Evolutionary conservation across 1,140 invertebrate species (phyloP).

Genomic region (Calliphora vicina): DNA sequence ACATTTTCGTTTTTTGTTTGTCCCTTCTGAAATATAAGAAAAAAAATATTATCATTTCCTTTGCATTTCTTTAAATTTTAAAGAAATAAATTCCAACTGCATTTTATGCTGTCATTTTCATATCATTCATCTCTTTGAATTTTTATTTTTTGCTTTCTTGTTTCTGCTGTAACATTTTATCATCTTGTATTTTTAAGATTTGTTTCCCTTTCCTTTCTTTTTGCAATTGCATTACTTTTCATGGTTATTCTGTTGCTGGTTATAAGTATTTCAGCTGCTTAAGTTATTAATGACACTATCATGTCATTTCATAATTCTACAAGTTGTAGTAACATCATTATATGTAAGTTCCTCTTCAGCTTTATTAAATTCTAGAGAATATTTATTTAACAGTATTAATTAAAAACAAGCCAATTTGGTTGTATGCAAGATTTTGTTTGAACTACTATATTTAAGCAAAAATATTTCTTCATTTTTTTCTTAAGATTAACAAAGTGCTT

Average conservation of each 20-base stretch:
- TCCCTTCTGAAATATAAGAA: too few relatives aligned
- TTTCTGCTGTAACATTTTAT: background rate
- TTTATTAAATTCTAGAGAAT: slow-evolving; percentile 1
- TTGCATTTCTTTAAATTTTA: too few relatives aligned
- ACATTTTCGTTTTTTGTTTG: too few relatives aligned
- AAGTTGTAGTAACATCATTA: slow-evolving; percentile 7
- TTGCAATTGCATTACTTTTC: background rate
- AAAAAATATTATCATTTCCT: too few relatives aligned
- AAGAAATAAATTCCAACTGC: background rate
- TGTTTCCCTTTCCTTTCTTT: background rate
- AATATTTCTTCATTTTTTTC: background rate
- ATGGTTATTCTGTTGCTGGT: background rate
- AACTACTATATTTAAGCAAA: background rate
- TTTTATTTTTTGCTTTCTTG: background rate
- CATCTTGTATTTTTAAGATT: background rate
- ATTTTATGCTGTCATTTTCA: background rate
- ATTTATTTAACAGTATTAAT: slow-evolving; percentile 7
- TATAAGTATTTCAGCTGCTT: slow-evolving; percentile 5
- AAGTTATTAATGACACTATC: slow-evolving; percentile 16
- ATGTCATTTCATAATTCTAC: background rate
- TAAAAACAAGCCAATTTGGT: background rate
- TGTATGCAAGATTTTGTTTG: background rate
- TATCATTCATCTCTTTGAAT: background rate
- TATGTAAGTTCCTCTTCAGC: slow-evolving; percentile 10
- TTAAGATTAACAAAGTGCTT: background rate